Conservation (phyloP, 2,113 vertebrate genomes). For the Quiscalus mexicanus region DNA sequence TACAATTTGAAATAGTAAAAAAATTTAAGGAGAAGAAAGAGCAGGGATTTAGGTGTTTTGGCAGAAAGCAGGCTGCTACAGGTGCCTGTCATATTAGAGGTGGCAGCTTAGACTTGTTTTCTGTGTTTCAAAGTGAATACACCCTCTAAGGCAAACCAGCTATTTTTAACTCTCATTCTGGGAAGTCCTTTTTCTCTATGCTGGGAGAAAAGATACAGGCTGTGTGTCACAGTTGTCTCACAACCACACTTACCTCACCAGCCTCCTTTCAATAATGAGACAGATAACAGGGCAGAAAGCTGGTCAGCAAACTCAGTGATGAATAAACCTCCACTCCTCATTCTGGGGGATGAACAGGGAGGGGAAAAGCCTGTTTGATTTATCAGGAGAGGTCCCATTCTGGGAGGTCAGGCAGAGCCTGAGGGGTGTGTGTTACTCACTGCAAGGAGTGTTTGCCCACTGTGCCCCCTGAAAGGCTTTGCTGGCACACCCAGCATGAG, state of each 20-base stretch:
- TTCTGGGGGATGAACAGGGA: neutral
- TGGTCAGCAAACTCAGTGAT: neutral
- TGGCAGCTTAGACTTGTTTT: neutral
- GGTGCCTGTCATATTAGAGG: neutral
- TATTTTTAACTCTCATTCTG: conserved; percentile 23
- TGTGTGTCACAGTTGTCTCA: neutral
- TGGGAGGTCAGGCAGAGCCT: neutral
- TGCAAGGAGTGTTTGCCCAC: rapidly evolving
- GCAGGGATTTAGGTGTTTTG: neutral
- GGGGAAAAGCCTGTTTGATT: neutral
- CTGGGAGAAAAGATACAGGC: neutral
- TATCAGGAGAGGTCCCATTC: neutral
- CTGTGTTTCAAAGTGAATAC: neutral
- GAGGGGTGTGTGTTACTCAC: neutral
- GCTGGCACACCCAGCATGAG: neutral
- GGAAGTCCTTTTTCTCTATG: neutral
- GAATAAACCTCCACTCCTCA: neutral
- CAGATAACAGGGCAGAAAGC: neutral
- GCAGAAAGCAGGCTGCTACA: neutral
- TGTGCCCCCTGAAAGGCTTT: rapidly evolving
- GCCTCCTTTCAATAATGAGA: neutral
- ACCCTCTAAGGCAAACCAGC: neutral
- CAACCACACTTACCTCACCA: neutral
- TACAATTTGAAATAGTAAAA: neutral
- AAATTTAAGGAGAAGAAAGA: neutral